Evolutionary conservation across 2,113 vertebrate species (phyloP), one percentile per base, ranked within the genome.

Genomic region (Alethe castanea): DNA sequence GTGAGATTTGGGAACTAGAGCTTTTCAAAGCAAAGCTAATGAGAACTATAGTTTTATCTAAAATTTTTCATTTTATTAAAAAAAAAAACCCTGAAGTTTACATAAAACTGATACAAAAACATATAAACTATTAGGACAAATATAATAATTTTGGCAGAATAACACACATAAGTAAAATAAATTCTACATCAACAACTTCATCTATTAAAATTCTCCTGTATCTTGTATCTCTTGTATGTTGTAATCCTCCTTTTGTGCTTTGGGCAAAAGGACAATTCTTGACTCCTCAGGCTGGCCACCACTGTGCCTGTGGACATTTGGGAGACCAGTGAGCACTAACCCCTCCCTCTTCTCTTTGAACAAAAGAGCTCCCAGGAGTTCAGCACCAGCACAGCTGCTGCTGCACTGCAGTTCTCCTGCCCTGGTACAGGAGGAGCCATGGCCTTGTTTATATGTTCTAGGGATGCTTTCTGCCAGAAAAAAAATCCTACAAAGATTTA

Each of bases 361-460:
- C 3, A 5, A 17, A 73, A 26, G 20, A 35, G 11, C 12, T 65
- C 14, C 56, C 2, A 4, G 38, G 13, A 86, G 11, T 42, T 81
- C 23, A 62, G 69, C 53, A 85, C 9, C 78, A 54, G 36, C n/a
- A 50, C 33, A 80, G 57, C 14, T 36, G 48, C 40, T 77, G 36
- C 20, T 82, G 33, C 26, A 65, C 74, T 81, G 44, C 44, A 56
- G 8, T 35, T 52, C 61, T 47, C 22, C 60, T 60, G 48, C 12
- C 36, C 18, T 0, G 0, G 42, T 40, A 65, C 2, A 65, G 19
- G 23, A 78, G 57, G 40, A 60, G 31, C 62, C 56, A 14, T 0
- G 1, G 48, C 29, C 57, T 71, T 56, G 11, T 7, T 48, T 31
- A 5, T 42, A 19, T 12, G 6, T 36, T 76, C 62, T 82, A 17